Evolutionary conservation across 2,888 invertebrate species (phyloP), one percentile per base, ranked within the genome.

Genomic region (Drosophila nigricruria): DNA sequence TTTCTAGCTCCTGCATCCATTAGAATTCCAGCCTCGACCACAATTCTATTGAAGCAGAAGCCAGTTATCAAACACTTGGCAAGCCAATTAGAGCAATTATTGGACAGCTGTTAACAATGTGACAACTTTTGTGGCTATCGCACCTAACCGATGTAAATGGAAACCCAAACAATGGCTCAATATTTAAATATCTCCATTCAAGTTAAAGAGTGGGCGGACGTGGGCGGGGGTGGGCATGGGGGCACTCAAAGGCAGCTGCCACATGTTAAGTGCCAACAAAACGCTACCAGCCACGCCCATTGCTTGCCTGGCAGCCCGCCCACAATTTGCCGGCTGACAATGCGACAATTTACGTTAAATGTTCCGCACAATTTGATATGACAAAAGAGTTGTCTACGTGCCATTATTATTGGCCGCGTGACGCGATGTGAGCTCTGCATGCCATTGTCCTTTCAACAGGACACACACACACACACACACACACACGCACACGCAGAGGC

Each of bases 331-430:
- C 10, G 50, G 50, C 45, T 57, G 49, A 84, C 77, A 89, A 82
- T 88, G 83, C 77, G 69, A 88, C 86, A 86, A 86, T 86, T 86
- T 86, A 77, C 86, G 90, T 89, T 86, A 86, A 86, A 86, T 89
- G 86, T 82, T 88, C 62, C 86, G 69, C 87, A 86, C 83, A 84
- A 83, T 84, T 83, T 84, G 77, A 79, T 79, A 81, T 87, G 89
- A 84, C 84, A 84, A 84, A 84, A 84, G 84, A 87, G 84, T 89
- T 84, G 89, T 87, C 84, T 84, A 84, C 89, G 89, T 84, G 89
- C 89, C 89, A 84, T 88, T 84, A 84, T 88, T 86, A 70, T 75
- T 61, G 81, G 52, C 72, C 68, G 74, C 77, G 52, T 74, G 67
- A 67, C 73, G 77, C 52, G 57, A 50, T 70, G 53, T 52, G 70